These are phyloP conservation scores for Panzeria rudis DNA, from an alignment of 2,888 invertebrate species.

Conservation along the genomic window DNA sequence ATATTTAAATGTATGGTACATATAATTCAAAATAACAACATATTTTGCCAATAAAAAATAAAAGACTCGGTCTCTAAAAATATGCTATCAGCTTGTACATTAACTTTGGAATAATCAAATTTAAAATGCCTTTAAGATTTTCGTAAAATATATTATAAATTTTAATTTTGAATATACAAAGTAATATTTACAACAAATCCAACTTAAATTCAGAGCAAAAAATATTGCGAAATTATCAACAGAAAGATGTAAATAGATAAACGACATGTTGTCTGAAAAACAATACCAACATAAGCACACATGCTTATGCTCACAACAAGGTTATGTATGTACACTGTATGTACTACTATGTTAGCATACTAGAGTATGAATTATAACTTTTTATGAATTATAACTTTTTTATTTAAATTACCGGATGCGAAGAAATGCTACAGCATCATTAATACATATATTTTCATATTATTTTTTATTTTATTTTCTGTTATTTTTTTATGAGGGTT, in stretches of 20 bases:
- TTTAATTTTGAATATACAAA: background rate
- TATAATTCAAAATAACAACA: no score
- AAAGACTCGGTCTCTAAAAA: background rate
- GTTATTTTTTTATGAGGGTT: slow-evolving; percentile 51
- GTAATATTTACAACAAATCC: background rate
- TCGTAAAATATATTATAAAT: background rate
- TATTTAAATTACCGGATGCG: slow-evolving; percentile 57
- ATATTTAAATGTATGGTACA: no score
- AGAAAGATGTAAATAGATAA: background rate
- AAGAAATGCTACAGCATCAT: slow-evolving; percentile 57
- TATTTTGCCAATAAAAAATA: no score
- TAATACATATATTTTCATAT: slow-evolving; percentile 31
- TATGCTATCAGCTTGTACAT: background rate
- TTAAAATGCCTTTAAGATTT: background rate
- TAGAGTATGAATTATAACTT: no score
- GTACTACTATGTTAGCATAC: background rate
- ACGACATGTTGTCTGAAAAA: slow-evolving; percentile 21
- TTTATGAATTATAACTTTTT: slow-evolving; percentile 61
- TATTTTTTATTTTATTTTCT: slow-evolving; percentile 13
- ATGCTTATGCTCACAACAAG: background rate
- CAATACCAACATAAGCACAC: background rate
- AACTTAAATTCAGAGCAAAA: background rate
- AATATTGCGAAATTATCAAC: slow-evolving; percentile 12
- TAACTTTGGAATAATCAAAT: background rate
- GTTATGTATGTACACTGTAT: background rate